Evolutionary conservation across 2,888 invertebrate genomes (phyloP), one percentile per base, ranked within the genome.

Genomic region (Carcina quercana): DNA sequence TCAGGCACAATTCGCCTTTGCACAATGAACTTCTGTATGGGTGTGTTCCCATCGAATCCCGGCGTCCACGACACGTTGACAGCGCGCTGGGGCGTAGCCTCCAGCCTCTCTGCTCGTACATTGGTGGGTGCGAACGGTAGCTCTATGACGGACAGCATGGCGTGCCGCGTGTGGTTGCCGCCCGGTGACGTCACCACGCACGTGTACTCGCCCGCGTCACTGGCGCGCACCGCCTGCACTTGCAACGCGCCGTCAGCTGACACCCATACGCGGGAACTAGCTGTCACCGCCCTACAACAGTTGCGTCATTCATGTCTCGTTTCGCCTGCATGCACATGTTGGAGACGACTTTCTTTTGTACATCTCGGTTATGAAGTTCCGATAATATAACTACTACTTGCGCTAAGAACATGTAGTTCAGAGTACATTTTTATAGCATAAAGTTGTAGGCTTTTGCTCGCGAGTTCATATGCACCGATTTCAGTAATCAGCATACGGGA

Each of bases 31-130:
- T 96, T 94, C 52, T 92, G 88, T 36, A 98, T 92, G 6, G 96
- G 95, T 58, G 96, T 96, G 71, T 99, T 98, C 33, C 99, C 99
- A 78, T 98, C 96, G 71, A 98, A 99, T 15, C 96, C 96, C 0
- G 96, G 93, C 7, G 93, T 93, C 98, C 98, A 99, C 12, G 92
- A 91, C 2, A 98, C 90, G 59, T 96, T 95, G 42, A 98, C 94
- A 15, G 94, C 92, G 60, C 89, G 88, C 38, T 89, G 89, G 2
- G 88, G 85, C 8, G 88, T 86, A 3, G 86, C 83, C 30, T 91
- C 90, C 1, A 91, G 60, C 43, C 91, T 82, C 35, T 75, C 76
- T 0, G 96, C 97, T 46, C 89, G 87, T 0, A 95, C 94, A 59
- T 94, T 94, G 26, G 91, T 92, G 1, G 98, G 98, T 14, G 96